Conservation (phyloP, 2,797 vertebrate species). For the Aselliscus stoliczkanus region DNA sequence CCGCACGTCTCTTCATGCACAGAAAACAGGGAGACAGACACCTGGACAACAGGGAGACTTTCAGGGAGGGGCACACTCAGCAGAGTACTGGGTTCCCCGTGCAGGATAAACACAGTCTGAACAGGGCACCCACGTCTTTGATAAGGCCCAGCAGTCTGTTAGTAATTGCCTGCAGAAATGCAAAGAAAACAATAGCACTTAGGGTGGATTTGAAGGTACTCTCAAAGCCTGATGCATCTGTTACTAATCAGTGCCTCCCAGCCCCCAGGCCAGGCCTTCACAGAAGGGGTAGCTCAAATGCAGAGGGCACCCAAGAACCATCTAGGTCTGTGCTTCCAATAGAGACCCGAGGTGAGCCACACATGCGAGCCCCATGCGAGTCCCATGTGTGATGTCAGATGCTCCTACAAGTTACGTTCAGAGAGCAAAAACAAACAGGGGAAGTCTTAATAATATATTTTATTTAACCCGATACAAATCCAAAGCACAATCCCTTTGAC, state of each 20-base stretch:
- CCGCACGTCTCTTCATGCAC: not conserved
- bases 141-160: not conserved
- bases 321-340: not conserved
- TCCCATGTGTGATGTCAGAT: fast-evolving
- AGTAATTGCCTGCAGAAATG: not conserved
- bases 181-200: not conserved
- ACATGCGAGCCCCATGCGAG: fast-evolving
- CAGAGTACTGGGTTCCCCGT: not conserved
- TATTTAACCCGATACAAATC: not conserved
- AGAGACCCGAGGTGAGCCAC: fast-evolving
- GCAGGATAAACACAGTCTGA: fast-evolving
- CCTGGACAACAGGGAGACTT: fast-evolving
- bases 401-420: fast-evolving
- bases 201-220: fast-evolving
- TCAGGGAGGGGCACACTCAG: fast-evolving
- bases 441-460: not conserved
- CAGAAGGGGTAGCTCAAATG: too few relatives aligned
- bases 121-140: fast-evolving
- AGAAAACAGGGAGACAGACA: not conserved
- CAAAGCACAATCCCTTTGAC: too few relatives aligned
- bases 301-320: not conserved
- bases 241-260: not conserved
- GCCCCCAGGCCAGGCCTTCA: fast-evolving
- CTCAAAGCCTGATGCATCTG: not conserved
- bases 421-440: not conserved